These are phyloP conservation scores for Coreoperca whiteheadi DNA, from an alignment of 2,113 vertebrate species.

Conservation along the genomic window DNA sequence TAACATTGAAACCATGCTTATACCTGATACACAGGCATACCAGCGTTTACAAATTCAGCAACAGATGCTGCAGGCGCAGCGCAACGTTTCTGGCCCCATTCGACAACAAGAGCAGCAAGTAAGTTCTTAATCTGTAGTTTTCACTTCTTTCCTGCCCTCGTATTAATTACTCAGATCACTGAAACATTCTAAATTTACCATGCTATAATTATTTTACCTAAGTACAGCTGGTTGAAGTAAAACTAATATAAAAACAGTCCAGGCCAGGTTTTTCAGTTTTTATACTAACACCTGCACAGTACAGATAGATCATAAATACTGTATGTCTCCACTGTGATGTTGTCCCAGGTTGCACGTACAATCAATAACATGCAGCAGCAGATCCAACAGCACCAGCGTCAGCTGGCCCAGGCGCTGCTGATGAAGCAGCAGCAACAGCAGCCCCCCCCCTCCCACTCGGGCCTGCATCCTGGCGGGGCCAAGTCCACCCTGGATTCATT, in stretches of 20 bases:
- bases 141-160: neutral
- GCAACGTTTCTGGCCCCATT: constrained; percentile 97
- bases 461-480: constrained; percentile 93
- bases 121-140: constrained; percentile 60
- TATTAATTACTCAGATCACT: neutral
- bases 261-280: neutral
- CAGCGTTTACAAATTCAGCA: constrained; percentile 99
- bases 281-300: neutral
- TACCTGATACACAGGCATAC: constrained; percentile 88
- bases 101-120: constrained; percentile 99
- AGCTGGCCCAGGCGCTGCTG: constrained; percentile 98
- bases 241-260: neutral
- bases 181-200: neutral
- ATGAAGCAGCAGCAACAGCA: constrained; percentile 92
- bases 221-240: neutral
- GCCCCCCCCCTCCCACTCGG: constrained; percentile 87
- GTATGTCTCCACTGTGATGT: neutral
- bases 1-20: constrained; percentile 14
- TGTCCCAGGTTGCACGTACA: constrained; percentile 96
- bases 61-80: constrained; percentile 99
- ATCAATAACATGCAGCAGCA: constrained; percentile 99
- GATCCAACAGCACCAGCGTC: constrained; percentile 99
- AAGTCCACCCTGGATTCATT: constrained; percentile 95
- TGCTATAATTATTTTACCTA: neutral
- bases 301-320: neutral